Evolutionary conservation across 2,113 vertebrate genomes (phyloP), one percentile per base, ranked within the genome.

Genomic region (Apteryx owenii): DNA sequence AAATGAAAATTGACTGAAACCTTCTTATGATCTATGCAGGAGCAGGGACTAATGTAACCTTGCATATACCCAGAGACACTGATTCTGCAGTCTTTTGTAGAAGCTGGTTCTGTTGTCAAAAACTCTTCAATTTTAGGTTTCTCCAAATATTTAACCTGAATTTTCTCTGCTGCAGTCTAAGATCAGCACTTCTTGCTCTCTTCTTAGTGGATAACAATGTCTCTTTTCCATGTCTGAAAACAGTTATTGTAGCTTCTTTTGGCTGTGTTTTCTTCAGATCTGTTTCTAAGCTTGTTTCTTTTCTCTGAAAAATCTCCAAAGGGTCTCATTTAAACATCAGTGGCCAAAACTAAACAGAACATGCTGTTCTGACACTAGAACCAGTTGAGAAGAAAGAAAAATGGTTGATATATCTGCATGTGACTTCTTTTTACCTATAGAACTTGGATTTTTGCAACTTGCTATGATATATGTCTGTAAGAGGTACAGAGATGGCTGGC

Each of bases 11-110:
- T 85, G 53, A 87, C 36, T 51, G 66, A 95, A 91, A 94, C 28
- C n/a, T 88, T 96, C 68, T 40, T 87, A 21, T 80, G 85, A 91
- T 80, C 61, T 85, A 62, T 90, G 56, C 38, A 90, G 93, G 95
- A 97, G 95, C 88, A 53, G 85, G 97, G 93, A 97, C 96, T 97
- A 96, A 97, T 89, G 83, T 72, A 96, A 46, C 65, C 51, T 58
- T 87, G 73, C 15, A 51, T n/a, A 33, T 71, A 73, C 33, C 50
- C 50, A 54, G 65, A 95, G 58, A 92, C 44, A 71, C 56, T 58
- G 61, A 89, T 86, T 68, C 73, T 72, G 7, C 6, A 66, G 58
- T 73, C 38, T 89, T 92, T 92, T 96, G 87, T 95, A 92, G 72
- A 73, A 92, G 36, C 31, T 61, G 69, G 90, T 95, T 97, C 90